Evolutionary conservation across 2,888 invertebrate genomes (phyloP).

Genomic region (Gortyna flavago): DNA sequence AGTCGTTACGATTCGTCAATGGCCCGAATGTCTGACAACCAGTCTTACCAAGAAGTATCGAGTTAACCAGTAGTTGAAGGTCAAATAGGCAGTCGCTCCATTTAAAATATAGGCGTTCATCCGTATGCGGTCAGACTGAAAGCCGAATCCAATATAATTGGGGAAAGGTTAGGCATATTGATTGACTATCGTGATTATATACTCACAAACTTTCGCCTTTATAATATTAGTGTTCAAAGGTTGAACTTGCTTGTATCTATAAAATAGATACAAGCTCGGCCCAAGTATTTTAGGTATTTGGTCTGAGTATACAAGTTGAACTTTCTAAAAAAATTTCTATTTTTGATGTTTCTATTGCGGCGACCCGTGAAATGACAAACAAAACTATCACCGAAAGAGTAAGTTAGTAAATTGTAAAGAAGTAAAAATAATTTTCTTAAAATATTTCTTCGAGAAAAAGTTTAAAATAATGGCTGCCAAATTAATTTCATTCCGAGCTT

Average conservation of each 20-base stretch:
- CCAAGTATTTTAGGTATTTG: too few relatives aligned
- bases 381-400: neutral
- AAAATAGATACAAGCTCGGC: too few relatives aligned
- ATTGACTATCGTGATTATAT: too few relatives aligned
- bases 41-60: neutral
- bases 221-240: too few relatives aligned
- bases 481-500: neutral
- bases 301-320: neutral
- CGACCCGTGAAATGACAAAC: slow-evolving; percentile 2
- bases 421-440: neutral
- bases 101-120: neutral
- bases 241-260: too few relatives aligned
- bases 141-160: neutral
- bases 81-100: neutral
- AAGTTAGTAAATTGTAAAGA: neutral
- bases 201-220: too few relatives aligned
- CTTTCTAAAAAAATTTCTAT: neutral
- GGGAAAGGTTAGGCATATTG: neutral
- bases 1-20: neutral
- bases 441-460: neutral
- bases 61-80: too few relatives aligned
- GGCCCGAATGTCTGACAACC: too few relatives aligned
- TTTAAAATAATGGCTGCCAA: neutral
- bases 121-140: neutral
- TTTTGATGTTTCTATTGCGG: neutral